Evolutionary conservation across 2,888 invertebrate genomes (phyloP).

Genomic region (Philereme vetulata): DNA sequence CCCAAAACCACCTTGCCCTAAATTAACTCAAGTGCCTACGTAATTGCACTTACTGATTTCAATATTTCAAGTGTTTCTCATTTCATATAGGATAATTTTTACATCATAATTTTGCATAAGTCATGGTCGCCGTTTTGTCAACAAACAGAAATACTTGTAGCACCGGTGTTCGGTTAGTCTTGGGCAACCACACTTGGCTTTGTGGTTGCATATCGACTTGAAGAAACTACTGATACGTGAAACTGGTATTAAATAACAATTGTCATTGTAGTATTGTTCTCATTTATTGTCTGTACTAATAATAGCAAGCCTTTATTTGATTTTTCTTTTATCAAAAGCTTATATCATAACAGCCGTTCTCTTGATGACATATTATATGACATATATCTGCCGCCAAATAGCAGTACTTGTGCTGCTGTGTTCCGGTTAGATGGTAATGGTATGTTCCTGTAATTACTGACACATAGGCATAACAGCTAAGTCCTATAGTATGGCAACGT

Average conservation of each 20-base stretch:
- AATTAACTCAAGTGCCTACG: slow-evolving; percentile 16
- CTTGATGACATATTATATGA: too few species aligned
- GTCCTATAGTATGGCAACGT: too few species aligned
- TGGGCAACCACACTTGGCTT: slow-evolving; percentile 41
- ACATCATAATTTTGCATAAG: slow-evolving; percentile 19
- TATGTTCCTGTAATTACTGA: too few species aligned
- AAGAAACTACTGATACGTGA: slow-evolving; percentile 30
- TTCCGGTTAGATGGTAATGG: too few species aligned
- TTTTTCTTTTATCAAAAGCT: too few species aligned
- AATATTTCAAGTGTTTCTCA: slow-evolving; percentile 6
- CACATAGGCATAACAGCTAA: too few species aligned
- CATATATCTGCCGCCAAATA: too few species aligned
- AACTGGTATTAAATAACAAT: slow-evolving; percentile 10
- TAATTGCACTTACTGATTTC: slow-evolving; percentile 11
- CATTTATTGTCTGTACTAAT: background rate
- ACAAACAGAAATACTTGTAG: slow-evolving; percentile 23
- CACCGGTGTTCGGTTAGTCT: slow-evolving; percentile 24
- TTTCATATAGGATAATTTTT: slow-evolving; percentile 12
- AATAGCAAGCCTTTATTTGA: background rate
- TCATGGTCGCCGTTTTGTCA: slow-evolving; percentile 20
- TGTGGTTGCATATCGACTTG: slow-evolving; percentile 42
- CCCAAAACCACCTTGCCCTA: slow-evolving; percentile 24
- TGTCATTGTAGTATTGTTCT: slow-evolving; percentile 12
- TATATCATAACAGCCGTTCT: too few species aligned
- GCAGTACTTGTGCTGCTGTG: too few species aligned